phyloP scores from a whole-genome alignment of 2,113 vertebrate species.

The Panurus biarmicus region DNA sequence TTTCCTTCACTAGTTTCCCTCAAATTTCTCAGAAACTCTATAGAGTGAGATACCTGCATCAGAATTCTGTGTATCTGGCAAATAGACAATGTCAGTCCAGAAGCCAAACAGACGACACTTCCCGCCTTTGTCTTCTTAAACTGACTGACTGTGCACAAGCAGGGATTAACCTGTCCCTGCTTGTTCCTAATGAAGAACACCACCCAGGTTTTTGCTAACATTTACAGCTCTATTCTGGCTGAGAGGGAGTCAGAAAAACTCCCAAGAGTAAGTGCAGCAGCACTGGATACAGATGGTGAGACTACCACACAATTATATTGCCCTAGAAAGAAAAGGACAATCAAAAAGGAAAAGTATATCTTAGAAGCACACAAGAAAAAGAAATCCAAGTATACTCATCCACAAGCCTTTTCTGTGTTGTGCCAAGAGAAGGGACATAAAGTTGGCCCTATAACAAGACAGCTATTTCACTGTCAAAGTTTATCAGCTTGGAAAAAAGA shows the following conservation, averaged over 20 bases:
- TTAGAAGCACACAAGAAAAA: not conserved
- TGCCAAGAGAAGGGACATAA: not conserved
- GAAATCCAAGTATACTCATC: not conserved
- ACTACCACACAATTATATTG: not conserved
- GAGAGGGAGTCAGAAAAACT: not conserved
- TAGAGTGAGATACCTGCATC: not conserved
- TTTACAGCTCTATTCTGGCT: not conserved
- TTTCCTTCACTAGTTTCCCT: not conserved
- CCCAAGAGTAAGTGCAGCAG: not conserved
- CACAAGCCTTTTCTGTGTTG: not conserved
- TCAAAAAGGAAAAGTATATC: not conserved
- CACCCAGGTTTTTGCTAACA: not conserved
- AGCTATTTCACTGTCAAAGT: not conserved
- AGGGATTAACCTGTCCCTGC: not conserved
- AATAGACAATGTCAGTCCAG: not conserved
- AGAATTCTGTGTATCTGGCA: not conserved
- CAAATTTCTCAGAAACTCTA: not conserved
- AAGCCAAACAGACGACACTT: not conserved
- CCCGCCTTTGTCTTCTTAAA: not conserved
- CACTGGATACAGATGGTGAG: not conserved
- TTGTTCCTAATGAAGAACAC: not conserved
- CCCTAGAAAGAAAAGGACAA: not conserved
- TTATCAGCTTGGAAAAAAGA: not conserved
- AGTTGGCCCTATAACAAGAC: not conserved
- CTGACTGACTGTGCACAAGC: not conserved